Conservation (phyloP, 1,140 invertebrate genomes). For the Zaprionus lachaisei region DNA sequence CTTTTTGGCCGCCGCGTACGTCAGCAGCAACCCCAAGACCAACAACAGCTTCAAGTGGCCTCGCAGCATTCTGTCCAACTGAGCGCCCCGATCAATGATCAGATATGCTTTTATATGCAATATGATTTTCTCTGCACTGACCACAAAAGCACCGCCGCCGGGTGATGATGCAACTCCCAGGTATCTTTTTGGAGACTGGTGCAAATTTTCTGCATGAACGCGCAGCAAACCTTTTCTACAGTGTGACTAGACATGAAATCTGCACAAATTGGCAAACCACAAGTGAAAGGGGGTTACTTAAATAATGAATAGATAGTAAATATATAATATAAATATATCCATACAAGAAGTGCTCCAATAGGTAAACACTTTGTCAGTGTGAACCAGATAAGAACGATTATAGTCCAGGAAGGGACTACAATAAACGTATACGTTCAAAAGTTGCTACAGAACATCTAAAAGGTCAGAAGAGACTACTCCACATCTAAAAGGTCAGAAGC, state of each 20-base stretch:
- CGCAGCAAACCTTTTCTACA: slow-evolving; percentile 46
- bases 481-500: too few species aligned
- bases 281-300: neutral
- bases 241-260: slow-evolving; percentile 25
- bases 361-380: too few species aligned
- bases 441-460: too few species aligned
- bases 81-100: slow-evolving; percentile 10
- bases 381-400: too few species aligned
- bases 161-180: slow-evolving; percentile 54
- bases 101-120: slow-evolving; percentile 57
- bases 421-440: too few species aligned
- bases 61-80: slow-evolving; percentile 62
- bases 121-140: slow-evolving; percentile 11
- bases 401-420: too few species aligned
- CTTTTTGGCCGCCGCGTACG: slow-evolving; percentile 69
- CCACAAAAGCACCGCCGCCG: slow-evolving; percentile 47
- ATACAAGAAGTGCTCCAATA: too few species aligned
- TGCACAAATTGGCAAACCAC: neutral
- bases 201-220: slow-evolving; percentile 57
- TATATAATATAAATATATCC: too few species aligned
- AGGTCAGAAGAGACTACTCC: too few species aligned
- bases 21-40: slow-evolving; percentile 67
- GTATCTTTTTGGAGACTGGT: slow-evolving; percentile 37
- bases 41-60: slow-evolving; percentile 66
- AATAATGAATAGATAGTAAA: slow-evolving; percentile 2